Percentiles rank a stretch among this genome's conserved stretches.
phyloP scores from a whole-genome alignment of 2,888 invertebrate genomes.

The Clepsis dumicolana region DNA sequence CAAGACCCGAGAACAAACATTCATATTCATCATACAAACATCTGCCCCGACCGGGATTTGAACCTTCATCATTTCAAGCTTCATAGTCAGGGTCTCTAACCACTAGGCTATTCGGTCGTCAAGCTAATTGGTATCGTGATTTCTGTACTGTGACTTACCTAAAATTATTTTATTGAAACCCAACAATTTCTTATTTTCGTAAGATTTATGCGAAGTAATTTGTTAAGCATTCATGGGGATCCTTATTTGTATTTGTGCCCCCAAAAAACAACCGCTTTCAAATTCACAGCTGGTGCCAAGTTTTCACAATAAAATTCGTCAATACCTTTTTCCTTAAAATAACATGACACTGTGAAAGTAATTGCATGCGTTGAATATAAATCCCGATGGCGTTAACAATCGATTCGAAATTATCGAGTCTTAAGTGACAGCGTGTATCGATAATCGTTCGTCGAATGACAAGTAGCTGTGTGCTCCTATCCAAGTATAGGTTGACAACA shows the following conservation, averaged over 20 bases:
- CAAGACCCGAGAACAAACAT: no score
- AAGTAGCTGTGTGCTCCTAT: not conserved
- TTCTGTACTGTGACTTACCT: no score
- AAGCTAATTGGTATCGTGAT: no score
- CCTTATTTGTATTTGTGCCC: conserved; percentile 10
- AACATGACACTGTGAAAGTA: conserved; percentile 37
- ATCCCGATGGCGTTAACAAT: conserved; percentile 30
- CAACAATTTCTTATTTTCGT: no score
- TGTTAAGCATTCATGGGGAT: not conserved
- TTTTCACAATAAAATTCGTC: conserved; percentile 22
- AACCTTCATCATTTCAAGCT: no score
- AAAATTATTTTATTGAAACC: no score
- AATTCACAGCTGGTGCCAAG: conserved; percentile 26
- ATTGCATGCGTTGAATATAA: conserved; percentile 34
- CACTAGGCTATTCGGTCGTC: no score
- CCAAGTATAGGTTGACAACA: not conserved
- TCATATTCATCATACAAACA: no score
- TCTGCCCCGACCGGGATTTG: no score
- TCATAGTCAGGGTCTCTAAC: no score
- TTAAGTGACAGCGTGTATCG: conserved; percentile 29
- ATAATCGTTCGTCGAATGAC: conserved; percentile 23
- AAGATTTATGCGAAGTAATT: no score
- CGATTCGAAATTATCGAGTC: conserved; percentile 30
- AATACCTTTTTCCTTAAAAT: conserved; percentile 32
- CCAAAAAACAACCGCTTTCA: conserved; percentile 15